Conservation (phyloP, 2,113 vertebrate species). For the Rhadina sibilatrix region DNA sequence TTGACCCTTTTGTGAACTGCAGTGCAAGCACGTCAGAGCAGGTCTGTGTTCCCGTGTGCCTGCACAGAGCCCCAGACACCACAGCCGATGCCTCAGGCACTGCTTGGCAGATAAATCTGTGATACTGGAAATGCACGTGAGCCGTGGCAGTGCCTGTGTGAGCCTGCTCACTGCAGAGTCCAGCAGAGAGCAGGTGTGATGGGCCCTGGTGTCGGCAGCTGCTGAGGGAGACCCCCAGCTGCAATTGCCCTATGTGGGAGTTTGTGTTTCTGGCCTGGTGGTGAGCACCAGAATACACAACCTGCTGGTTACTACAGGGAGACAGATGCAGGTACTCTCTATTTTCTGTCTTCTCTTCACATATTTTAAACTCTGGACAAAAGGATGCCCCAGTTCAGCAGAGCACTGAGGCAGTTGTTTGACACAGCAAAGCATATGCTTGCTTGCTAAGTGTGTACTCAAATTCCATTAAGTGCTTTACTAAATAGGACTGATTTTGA, state of each 20-base stretch:
- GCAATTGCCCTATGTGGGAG: rapidly evolving
- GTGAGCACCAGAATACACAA: background rate
- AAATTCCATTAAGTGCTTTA: background rate
- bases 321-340: background rate
- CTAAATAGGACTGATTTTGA: background rate
- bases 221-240: background rate
- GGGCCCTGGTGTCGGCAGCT: background rate
- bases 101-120: background rate
- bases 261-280: background rate
- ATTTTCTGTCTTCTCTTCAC: background rate
- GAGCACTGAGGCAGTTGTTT: background rate
- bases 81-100: background rate
- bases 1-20: background rate
- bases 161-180: background rate
- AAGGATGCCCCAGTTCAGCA: background rate
- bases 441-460: background rate
- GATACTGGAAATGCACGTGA: rapidly evolving
- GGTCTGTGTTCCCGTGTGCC: background rate
- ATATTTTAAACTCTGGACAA: background rate
- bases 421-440: background rate
- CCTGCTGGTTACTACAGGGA: background rate
- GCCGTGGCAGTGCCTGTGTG: background rate
- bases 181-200: background rate
- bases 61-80: background rate
- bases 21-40: background rate